Evolutionary conservation across 2,888 invertebrate genomes (phyloP).

Genomic region (Zygaena filipendulae): DNA sequence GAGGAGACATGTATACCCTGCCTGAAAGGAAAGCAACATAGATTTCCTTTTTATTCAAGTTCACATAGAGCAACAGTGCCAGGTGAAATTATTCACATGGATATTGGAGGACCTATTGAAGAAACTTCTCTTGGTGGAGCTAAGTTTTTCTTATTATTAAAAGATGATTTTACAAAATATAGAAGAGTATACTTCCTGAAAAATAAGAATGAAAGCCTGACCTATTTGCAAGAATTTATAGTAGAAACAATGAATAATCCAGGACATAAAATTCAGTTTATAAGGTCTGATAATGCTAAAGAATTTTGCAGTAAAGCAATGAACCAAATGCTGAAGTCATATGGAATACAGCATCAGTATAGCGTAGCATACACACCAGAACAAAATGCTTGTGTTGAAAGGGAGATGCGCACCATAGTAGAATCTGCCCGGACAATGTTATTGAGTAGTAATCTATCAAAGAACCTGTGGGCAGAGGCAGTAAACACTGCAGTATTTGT

Average conservation of each 20-base stretch:
- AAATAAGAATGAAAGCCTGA: conserved; percentile 10
- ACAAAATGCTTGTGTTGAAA: conserved; percentile 26
- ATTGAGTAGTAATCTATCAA: conserved; percentile 4
- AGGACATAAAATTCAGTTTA: conserved; percentile 15
- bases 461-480: conserved; percentile 14
- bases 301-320: conserved; percentile 19
- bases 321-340: conserved; percentile 9
- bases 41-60: conserved; percentile 8
- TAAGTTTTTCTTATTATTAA: conserved; percentile 12
- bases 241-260: conserved; percentile 16
- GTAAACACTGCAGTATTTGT: conserved; percentile 14
- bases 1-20: conserved; percentile 9
- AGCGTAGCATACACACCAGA: conserved; percentile 24
- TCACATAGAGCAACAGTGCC: conserved; percentile 3
- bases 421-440: conserved; percentile 22
- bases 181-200: conserved; percentile 13
- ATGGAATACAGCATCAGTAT: conserved; percentile 20
- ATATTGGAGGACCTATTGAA: conserved; percentile 13
- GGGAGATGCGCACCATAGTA: conserved; percentile 25
- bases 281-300: conserved; percentile 20
- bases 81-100: conserved; percentile 12
- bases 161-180: conserved; percentile 13
- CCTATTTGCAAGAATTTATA: conserved; percentile 11
- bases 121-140: conserved; percentile 12
- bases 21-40: conserved; percentile 15